Conservation (phyloP, 2,888 invertebrate genomes). For the Sisyra nigra region DNA sequence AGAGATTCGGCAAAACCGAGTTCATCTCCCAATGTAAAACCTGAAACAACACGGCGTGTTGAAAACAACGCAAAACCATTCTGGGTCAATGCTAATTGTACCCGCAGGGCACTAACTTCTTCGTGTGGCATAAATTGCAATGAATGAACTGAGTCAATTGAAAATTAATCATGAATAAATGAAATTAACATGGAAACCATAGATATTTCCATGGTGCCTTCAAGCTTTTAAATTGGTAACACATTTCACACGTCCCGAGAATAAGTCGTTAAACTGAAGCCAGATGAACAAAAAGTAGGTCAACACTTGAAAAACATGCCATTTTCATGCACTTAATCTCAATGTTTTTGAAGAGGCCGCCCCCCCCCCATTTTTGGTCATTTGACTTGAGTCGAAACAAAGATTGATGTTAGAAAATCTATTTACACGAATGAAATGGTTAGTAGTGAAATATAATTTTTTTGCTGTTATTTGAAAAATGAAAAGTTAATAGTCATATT, state of each 20-base stretch:
- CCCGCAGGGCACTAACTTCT: too few relatives aligned
- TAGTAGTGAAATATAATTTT: background rate
- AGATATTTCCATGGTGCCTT: background rate
- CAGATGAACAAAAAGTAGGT: too few relatives aligned
- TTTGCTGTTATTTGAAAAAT: background rate
- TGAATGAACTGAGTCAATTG: too few relatives aligned
- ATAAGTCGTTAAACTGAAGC: too few relatives aligned
- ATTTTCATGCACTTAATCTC: too few relatives aligned
- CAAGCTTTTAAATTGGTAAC: background rate
- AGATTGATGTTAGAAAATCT: background rate
- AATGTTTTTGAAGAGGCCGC: too few relatives aligned
- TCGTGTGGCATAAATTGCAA: too few relatives aligned
- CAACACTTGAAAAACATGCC: too few relatives aligned
- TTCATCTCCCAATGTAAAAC: constrained; percentile 76
- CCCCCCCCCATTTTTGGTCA: background rate
- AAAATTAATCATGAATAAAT: too few relatives aligned
- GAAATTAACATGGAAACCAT: background rate
- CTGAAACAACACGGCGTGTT: constrained; percentile 31
- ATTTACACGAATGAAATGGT: background rate
- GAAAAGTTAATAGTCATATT: background rate
- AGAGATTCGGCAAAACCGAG: constrained; percentile 70
- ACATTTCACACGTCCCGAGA: too few relatives aligned
- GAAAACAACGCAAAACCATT: too few relatives aligned
- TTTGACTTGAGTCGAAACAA: background rate
- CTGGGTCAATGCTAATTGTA: too few relatives aligned